phyloP scores from a whole-genome alignment of 2,797 vertebrate genomes.

The Cynopterus sphinx region DNA sequence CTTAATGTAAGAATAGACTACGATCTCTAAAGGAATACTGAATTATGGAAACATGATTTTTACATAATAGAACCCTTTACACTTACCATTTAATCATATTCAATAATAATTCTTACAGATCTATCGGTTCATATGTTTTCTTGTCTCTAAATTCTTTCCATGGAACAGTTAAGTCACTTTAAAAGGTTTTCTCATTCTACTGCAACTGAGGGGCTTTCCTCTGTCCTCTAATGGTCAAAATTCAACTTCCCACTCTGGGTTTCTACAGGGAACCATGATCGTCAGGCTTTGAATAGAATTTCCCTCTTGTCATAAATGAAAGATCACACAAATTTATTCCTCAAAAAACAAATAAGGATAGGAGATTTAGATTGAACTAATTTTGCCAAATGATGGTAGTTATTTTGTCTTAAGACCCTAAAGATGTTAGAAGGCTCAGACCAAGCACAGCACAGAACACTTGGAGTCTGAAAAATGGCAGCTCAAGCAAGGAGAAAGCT shows the following conservation, averaged over 20 bases:
- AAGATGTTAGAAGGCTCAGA: conserved; percentile 74
- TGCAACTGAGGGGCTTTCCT: background rate
- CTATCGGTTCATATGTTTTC: background rate
- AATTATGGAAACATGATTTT: conserved; percentile 65
- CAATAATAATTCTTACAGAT: conserved; percentile 37
- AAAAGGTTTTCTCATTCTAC: background rate
- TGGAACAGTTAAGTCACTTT: background rate
- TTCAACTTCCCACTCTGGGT: background rate
- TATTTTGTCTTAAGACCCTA: conserved; percentile 76
- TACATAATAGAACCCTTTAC: conserved; percentile 58
- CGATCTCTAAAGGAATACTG: conserved; percentile 45
- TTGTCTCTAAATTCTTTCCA: conserved; percentile 33
- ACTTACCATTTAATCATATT: conserved; percentile 45
- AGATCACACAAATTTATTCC: conserved; percentile 70
- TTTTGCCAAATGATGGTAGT: conserved; percentile 76
- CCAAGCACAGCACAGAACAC: conserved; percentile 66
- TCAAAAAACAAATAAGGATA: conserved; percentile 56
- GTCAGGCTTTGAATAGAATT: conserved; percentile 5
- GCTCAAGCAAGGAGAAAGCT: conserved; percentile 68
- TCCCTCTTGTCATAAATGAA: conserved; percentile 58
- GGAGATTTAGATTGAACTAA: conserved; percentile 72
- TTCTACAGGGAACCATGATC: background rate
- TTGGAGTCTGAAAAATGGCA: conserved; percentile 62
- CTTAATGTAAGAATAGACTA: conserved; percentile 55
- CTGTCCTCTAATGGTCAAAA: background rate